These are phyloP conservation scores for Epinotia bilunana DNA, from an alignment of 2,888 invertebrate species.

Conservation along the genomic window DNA sequence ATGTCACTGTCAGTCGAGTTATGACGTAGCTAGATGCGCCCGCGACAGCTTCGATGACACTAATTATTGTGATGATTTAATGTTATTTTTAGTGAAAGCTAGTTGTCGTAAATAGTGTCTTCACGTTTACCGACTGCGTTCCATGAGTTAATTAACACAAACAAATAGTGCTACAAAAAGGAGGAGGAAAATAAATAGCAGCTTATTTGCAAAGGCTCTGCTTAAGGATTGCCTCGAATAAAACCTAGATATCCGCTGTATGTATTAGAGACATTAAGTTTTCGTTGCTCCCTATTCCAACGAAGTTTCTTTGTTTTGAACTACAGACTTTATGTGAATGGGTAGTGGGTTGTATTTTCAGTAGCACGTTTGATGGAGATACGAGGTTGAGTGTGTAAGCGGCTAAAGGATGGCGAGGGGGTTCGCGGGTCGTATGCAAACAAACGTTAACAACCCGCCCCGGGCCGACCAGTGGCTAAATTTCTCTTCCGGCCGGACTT, in stretches of 20 bases:
- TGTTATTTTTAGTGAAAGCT: slow-evolving; percentile 28
- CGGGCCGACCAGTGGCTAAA: slow-evolving; percentile 45
- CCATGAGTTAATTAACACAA: slow-evolving; percentile 9
- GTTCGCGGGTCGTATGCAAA: slow-evolving; percentile 62
- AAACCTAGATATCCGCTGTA: slow-evolving; percentile 34
- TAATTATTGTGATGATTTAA: slow-evolving; percentile 31
- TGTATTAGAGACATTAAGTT: slow-evolving; percentile 3
- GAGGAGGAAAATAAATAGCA: slow-evolving; percentile 25
- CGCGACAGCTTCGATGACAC: slow-evolving; percentile 15
- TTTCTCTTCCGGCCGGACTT: slow-evolving; percentile 55
- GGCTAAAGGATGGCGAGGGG: slow-evolving; percentile 4
- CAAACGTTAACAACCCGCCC: slow-evolving; percentile 58
- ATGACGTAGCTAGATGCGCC: slow-evolving; percentile 8
- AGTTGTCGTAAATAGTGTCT: slow-evolving; percentile 11
- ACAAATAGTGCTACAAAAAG: slow-evolving; percentile 8
- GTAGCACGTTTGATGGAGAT: background rate
- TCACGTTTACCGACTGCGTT: background rate
- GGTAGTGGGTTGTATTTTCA: background rate
- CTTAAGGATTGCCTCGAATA: slow-evolving; percentile 27
- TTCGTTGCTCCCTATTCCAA: background rate
- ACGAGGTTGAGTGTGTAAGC: slow-evolving; percentile 1
- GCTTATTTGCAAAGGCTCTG: slow-evolving; percentile 36
- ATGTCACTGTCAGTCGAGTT: slow-evolving; percentile 26
- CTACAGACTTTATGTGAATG: background rate
- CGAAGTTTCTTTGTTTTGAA: background rate